phyloP scores from a whole-genome alignment of 2,113 vertebrate genomes.

The Platichthys flesus region DNA sequence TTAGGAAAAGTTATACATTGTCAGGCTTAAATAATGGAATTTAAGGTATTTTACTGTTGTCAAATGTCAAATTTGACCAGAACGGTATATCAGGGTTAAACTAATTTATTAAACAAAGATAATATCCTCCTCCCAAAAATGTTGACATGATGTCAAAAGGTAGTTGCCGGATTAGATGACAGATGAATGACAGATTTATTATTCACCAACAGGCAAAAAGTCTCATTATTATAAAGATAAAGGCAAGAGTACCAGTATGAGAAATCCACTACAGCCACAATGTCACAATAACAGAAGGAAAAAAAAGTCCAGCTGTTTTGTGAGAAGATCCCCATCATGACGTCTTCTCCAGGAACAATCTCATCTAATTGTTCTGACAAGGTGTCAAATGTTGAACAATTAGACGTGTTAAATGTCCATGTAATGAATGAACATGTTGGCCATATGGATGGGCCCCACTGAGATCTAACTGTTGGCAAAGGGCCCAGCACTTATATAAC shows the following conservation, averaged over 20 bases:
- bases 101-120: too few species aligned
- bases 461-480: conserved; percentile 71
- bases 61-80: too few species aligned
- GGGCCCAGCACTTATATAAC: conserved; percentile 47
- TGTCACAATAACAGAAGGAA: not conserved
- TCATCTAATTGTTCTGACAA: conserved; percentile 68
- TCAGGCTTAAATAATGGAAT: too few species aligned
- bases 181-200: not conserved
- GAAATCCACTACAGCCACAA: not conserved
- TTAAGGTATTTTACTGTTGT: too few species aligned
- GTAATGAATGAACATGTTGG: conserved; percentile 67
- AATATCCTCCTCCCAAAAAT: not conserved
- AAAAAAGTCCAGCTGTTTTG: conserved; percentile 6
- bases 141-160: not conserved
- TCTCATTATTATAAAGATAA: not conserved
- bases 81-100: too few species aligned
- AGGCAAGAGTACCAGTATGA: not conserved
- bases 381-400: conserved; percentile 73
- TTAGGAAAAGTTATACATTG: too few species aligned
- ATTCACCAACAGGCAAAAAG: not conserved
- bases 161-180: not conserved
- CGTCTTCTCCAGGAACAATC: conserved; percentile 50
- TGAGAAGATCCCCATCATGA: conserved; percentile 44
- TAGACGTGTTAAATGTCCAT: conserved; percentile 71
- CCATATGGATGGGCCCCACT: conserved; percentile 67